A percentile compares a stretch with the other conserved stretches of the same genome.
These are phyloP conservation scores for Hyperoplus immaculatus DNA, from an alignment of 2,797 vertebrate genomes.

Conservation along the genomic window DNA sequence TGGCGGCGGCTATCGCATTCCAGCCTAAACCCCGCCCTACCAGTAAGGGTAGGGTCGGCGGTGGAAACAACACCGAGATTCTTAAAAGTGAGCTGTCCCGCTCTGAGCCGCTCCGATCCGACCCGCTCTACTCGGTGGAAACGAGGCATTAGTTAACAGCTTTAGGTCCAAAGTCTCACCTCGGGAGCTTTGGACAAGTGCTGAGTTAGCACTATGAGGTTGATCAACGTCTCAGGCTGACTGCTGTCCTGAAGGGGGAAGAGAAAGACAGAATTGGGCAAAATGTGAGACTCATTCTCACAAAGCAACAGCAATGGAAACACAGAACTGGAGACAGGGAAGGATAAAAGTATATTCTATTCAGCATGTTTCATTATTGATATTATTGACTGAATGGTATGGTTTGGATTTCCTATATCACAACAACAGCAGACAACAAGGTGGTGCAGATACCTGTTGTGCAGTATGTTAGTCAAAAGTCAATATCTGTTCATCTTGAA, in stretches of 20 bases:
- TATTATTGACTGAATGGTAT: background rate
- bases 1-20: too few relatives aligned
- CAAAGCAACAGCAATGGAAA: background rate
- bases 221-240: constrained; percentile 96
- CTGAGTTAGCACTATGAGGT: constrained; percentile 94
- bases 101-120: too few relatives aligned
- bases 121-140: too few relatives aligned
- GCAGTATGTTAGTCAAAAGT: background rate
- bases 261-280: constrained; percentile 11
- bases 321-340: background rate
- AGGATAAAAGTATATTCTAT: background rate
- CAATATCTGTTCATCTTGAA: background rate
- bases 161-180: constrained; percentile 85
- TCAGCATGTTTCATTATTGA: background rate
- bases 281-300: constrained; percentile 6
- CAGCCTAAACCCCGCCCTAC: too few relatives aligned
- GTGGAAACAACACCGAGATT: too few relatives aligned
- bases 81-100: too few relatives aligned
- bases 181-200: constrained; percentile 95
- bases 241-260: constrained; percentile 89
- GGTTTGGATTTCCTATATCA: background rate
- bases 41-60: too few relatives aligned
- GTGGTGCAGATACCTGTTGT: background rate
- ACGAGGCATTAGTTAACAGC: constrained; percentile 4
- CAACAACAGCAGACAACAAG: background rate